Percentiles rank a stretch among this genome's conserved stretches.
Evolutionary conservation across 2,797 vertebrate genomes (phyloP).

Genomic region (Cossypha niveicapilla): DNA sequence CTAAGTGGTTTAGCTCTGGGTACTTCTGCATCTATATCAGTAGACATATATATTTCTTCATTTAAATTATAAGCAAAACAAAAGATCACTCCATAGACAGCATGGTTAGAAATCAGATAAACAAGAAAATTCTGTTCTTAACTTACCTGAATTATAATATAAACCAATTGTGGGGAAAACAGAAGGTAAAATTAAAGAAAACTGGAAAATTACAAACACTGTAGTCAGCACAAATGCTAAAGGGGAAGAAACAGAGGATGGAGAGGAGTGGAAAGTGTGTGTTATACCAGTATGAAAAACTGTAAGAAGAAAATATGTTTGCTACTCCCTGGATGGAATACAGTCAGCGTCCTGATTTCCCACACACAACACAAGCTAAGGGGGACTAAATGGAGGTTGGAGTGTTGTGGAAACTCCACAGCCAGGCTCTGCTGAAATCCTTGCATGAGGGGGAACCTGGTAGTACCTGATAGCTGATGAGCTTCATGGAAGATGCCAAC

Average conservation of each 20-base stretch:
- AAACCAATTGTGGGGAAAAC: neutral
- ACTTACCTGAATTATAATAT: neutral
- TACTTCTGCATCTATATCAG: neutral
- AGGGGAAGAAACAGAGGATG: fast-evolving
- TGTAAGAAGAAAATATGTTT: neutral
- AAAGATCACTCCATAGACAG: neutral
- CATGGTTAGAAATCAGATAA: neutral
- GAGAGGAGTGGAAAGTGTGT: neutral
- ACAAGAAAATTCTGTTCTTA: neutral
- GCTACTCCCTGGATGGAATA: neutral
- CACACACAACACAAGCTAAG: neutral
- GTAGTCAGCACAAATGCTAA: neutral
- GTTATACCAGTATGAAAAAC: neutral
- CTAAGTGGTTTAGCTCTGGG: neutral
- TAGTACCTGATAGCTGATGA: neutral
- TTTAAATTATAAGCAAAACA: neutral
- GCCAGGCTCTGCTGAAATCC: neutral
- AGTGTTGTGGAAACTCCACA: fast-evolving
- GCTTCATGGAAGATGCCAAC: neutral
- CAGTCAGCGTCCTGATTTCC: neutral
- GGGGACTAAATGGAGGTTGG: neutral
- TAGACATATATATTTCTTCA: neutral
- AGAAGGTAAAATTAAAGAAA: neutral
- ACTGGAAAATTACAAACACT: neutral
- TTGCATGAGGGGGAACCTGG: fast-evolving